Conservation (phyloP, 2,888 invertebrate genomes). For the Bellardia bayeri region DNA sequence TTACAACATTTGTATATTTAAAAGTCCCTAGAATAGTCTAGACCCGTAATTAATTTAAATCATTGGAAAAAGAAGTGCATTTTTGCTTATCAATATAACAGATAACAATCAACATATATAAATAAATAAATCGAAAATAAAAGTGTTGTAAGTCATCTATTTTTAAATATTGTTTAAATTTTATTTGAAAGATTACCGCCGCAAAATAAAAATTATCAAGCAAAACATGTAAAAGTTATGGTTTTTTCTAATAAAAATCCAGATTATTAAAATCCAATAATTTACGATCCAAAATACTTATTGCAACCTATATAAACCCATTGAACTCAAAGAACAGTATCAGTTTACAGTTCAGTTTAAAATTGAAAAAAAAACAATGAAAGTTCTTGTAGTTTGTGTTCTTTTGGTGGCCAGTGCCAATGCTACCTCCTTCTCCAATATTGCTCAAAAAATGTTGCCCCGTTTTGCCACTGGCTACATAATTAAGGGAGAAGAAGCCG, state of each 20-base stretch:
- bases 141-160: background rate
- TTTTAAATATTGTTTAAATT: background rate
- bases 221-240: background rate
- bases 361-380: conserved; percentile 76
- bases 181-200: background rate
- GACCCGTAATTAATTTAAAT: background rate
- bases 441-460: conserved; percentile 39
- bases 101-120: background rate
- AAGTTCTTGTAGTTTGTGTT: conserved; percentile 77
- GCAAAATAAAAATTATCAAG: background rate
- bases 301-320: conserved; percentile 5
- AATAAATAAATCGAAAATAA: background rate
- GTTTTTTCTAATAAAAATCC: background rate
- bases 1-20: too few relatives aligned
- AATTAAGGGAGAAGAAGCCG: conserved; percentile 82
- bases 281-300: background rate
- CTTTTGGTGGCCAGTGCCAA: conserved; percentile 77
- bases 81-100: background rate
- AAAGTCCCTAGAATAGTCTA: background rate
- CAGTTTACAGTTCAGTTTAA: conserved; percentile 15
- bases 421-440: conserved; percentile 76
- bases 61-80: background rate
- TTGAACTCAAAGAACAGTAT: background rate
- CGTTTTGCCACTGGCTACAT: conserved; percentile 79
- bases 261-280: background rate